Evolutionary conservation across 2,113 vertebrate species (phyloP), one percentile per base, ranked within the genome.

Genomic region (Myotis davidii): DNA sequence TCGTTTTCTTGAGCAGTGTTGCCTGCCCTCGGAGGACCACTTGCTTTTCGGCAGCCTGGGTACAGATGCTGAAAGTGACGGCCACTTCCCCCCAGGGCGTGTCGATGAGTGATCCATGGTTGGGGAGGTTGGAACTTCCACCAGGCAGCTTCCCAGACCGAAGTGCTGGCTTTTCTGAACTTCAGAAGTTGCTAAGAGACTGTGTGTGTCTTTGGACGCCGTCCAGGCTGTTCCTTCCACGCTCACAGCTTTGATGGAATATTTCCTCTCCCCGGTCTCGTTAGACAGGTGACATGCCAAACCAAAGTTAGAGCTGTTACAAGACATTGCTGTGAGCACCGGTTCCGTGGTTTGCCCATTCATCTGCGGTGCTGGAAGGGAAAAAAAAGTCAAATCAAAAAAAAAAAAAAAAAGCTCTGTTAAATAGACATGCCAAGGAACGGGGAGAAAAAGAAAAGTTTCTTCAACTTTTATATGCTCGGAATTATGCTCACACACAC

Each of bases 291-390:
- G 98, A 94, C 97, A 92, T 96, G 96, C 97, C 97, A 98, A 96
- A 97, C 96, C 98, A 97, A 96, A 98, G 98, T 95, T 94, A 94
- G 96, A 98, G 97, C 97, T 96, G 94, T 98, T 97, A 96, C 97
- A 96, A 97, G 98, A 96, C 98, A 95, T 95, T 86, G 98, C 96
- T 96, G 25, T 25, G 97, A 98, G 93, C 97, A 89, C 96, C 89
- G 85, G 96, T 94, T 96, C 78, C 97, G 94, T 67, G 85, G 13
- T 97, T 97, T 95, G 65, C 70, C 95, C 97, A 82, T 1, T 96
- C 96, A 90, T 97, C 97, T 97, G 64, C 96, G 94, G 69, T 96
- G 96, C 96, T 96, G 96, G 95, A 97, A 97, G 96, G 25, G 0
- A 61, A 95, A 97, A 98, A 98, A 98, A 97, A 98, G 96, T 95